Evolutionary conservation across 37 sponge, comb jelly and placozoan genomes (phyloP).

Genomic region (Aphrocallistes beatrix): DNA sequence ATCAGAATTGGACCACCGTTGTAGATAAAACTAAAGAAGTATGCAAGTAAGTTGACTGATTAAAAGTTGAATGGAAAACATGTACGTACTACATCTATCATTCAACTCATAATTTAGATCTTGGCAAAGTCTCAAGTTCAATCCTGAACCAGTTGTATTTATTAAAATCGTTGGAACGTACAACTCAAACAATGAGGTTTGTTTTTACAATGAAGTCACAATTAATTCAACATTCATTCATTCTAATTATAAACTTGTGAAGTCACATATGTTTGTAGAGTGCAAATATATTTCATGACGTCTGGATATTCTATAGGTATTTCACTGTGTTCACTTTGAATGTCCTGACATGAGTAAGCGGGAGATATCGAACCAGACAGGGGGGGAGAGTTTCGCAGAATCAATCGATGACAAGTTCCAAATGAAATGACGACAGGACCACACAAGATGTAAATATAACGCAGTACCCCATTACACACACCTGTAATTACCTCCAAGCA

Average conservation of each 20-base stretch:
- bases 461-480: neutral
- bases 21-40: slow-evolving; percentile 39
- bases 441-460: neutral
- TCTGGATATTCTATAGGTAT: slow-evolving; percentile 34
- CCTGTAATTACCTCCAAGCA: neutral
- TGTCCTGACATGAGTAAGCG: slow-evolving; percentile 37
- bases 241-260: too few species aligned
- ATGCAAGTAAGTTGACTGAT: slow-evolving; percentile 32
- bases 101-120: slow-evolving; percentile 32
- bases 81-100: neutral
- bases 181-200: slow-evolving; percentile 78
- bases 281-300: neutral
- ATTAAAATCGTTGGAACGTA: slow-evolving; percentile 83
- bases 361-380: neutral
- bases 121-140: slow-evolving; percentile 70
- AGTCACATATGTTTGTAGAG: too few species aligned
- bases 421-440: too few species aligned
- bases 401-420: too few species aligned
- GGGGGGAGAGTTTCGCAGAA: neutral
- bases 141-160: slow-evolving; percentile 51
- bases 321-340: slow-evolving; percentile 81
- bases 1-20: slow-evolving; percentile 49
- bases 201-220: neutral
- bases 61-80: neutral
- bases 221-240: neutral